Evolutionary conservation across 2,797 vertebrate species (phyloP).

Genomic region (Poliocrania exsul): DNA sequence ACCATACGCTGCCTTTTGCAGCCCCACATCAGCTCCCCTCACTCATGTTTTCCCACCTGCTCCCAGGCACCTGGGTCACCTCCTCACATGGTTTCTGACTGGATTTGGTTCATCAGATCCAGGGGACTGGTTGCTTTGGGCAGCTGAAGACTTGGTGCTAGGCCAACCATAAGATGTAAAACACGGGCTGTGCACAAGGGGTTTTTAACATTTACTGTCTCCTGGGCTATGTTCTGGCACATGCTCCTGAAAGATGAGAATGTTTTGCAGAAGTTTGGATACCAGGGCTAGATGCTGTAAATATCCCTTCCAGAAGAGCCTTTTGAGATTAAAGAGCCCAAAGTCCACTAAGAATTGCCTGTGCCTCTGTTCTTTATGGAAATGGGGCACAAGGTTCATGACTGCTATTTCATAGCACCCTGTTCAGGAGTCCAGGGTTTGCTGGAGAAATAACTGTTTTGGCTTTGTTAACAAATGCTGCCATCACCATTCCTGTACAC

Average conservation of each 20-base stretch:
- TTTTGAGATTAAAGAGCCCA: not conserved
- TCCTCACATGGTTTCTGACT: not conserved
- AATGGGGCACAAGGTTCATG: not conserved
- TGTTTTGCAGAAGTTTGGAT: not conserved
- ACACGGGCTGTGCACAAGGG: not conserved
- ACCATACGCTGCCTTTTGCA: accelerated
- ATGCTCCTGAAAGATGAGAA: not conserved
- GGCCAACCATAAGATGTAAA: not conserved
- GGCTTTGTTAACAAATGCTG: not conserved
- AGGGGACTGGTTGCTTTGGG: not conserved
- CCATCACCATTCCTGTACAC: accelerated
- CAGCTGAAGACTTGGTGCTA: not conserved
- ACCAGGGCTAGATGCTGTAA: not conserved
- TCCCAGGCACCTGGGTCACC: not conserved
- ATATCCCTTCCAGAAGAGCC: not conserved
- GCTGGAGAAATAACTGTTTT: not conserved
- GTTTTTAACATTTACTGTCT: not conserved
- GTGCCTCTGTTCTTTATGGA: not conserved
- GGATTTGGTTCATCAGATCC: not conserved
- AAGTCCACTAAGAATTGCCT: not conserved
- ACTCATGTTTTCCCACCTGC: not conserved
- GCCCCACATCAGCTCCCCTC: not conserved
- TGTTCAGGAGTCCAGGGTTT: not conserved
- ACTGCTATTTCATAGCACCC: not conserved
- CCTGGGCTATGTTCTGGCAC: not conserved